These are phyloP conservation scores for Melipona beecheii DNA, from an alignment of 2,888 invertebrate genomes.

Conservation along the genomic window DNA sequence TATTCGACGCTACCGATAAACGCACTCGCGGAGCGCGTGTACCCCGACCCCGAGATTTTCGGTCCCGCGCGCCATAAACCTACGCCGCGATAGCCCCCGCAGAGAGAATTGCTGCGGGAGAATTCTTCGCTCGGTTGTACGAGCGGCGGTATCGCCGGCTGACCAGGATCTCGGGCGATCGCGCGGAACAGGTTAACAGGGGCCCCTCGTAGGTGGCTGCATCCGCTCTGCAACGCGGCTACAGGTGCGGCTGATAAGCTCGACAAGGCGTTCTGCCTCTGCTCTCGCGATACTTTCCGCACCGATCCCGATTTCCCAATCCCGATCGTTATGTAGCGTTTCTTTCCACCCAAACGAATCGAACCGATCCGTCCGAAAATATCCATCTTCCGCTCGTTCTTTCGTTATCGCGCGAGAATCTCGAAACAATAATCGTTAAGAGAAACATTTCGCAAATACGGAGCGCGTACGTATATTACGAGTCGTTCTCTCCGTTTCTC, in stretches of 20 bases:
- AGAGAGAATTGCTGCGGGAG: constrained; percentile 7
- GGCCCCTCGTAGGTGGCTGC: constrained; percentile 47
- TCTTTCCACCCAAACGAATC: too few relatives aligned
- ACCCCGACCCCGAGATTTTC: constrained; percentile 45
- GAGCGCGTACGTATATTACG: constrained; percentile 34
- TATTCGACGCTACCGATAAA: constrained; percentile 61
- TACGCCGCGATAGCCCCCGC: constrained; percentile 42
- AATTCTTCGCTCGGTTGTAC: neutral
- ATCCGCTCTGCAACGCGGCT: constrained; percentile 51
- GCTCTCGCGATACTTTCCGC: neutral
- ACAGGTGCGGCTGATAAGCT: constrained; percentile 67
- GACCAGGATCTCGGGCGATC: constrained; percentile 18
- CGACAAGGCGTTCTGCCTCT: constrained; percentile 41
- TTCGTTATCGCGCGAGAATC: neutral
- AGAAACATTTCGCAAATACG: constrained; percentile 26
- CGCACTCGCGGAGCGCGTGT: constrained; percentile 52
- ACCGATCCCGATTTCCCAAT: neutral
- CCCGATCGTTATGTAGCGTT: too few relatives aligned
- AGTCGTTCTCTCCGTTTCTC: constrained; percentile 2
- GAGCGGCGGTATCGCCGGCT: neutral
- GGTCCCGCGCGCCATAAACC: constrained; percentile 64
- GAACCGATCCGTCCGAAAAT: neutral
- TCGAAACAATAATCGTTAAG: constrained; percentile 42
- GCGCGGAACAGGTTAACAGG: constrained; percentile 43
- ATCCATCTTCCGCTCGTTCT: too few relatives aligned